Evolutionary conservation across 2,888 invertebrate genomes (phyloP), one percentile per base, ranked within the genome.

Genomic region (Bugula neritina): DNA sequence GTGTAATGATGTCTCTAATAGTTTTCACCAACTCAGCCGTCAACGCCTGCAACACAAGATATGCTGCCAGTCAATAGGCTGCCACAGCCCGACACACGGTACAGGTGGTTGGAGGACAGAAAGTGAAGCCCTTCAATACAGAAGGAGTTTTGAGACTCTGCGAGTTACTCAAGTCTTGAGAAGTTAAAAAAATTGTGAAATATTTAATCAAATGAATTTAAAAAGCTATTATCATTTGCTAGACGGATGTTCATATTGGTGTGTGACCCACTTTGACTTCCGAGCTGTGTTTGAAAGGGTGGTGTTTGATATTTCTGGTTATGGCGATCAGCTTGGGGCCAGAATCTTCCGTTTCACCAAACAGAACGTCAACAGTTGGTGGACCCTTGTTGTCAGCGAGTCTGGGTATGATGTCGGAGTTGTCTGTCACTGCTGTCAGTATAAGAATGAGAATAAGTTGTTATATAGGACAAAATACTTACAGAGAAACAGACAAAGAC

Each of bases 21-120:
- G 97, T 98, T 86, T 97, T 95, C 69, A 97, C 94, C 73, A 97
- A 90, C 87, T 98, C 97, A 84, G 96, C 95, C 0, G 94, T 96
- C 72, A 96, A 82, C 0, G 97, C 97, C 89, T 89, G 77, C 1
- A 80, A 63, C 10, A 23, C 21, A 23, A 55, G 55, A 10, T 13
- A 13, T 52, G 21, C 52, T 13, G 21, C 52, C 21, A 21, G 10
- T 52, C n/a, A n/a, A n/a, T n/a, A n/a, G n/a, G n/a, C n/a, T n/a
- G n/a, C n/a, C n/a, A 52, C 21, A 52, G 52, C 52, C 21, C 52
- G 10, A 52, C 52, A 52, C 52, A 52, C 21, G 10, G 52, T 21
- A 52, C 52, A 52, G 10, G 52, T n/a, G n/a, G n/a, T n/a, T n/a
- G n/a, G n/a, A n/a, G n/a, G n/a, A n/a, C n/a, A n/a, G n/a, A n/a